phyloP scores from a whole-genome alignment of 2,888 invertebrate genomes.

The Agrochola macilenta region DNA sequence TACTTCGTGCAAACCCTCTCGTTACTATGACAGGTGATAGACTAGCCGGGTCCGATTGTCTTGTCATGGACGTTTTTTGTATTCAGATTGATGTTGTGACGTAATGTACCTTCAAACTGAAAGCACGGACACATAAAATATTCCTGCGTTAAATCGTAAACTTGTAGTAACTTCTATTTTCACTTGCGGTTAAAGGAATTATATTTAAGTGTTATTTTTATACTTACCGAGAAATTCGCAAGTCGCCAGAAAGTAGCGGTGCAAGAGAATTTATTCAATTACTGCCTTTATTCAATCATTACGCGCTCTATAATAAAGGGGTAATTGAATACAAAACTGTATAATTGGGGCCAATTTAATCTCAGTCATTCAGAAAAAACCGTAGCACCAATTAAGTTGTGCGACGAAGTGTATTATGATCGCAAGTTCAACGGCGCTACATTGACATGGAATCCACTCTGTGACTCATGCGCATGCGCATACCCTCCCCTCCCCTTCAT shows the following conservation, averaged over 20 bases:
- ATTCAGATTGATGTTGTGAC: conserved; percentile 70
- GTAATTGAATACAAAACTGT: conserved; percentile 70
- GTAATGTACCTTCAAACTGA: conserved; percentile 67
- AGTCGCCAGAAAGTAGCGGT: conserved; percentile 37
- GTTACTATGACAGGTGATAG: conserved; percentile 72
- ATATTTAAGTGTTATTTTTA: conserved; percentile 58
- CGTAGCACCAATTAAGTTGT: conserved; percentile 81
- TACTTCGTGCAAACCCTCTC: conserved; percentile 68
- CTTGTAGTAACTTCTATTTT: conserved; percentile 41
- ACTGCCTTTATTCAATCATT: conserved; percentile 50
- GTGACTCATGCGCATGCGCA: conserved; percentile 64
- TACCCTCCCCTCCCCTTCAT: conserved; percentile 27
- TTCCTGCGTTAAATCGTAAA: conserved; percentile 50
- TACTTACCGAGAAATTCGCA: conserved; percentile 38
- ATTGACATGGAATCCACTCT: conserved; percentile 64
- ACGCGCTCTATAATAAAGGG: conserved; percentile 56
- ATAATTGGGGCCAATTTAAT: conserved; percentile 75
- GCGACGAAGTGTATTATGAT: conserved; percentile 78
- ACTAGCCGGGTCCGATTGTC: conserved; percentile 70
- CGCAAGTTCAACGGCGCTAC: conserved; percentile 76
- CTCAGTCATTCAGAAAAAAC: conserved; percentile 77
- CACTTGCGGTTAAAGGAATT: conserved; percentile 38
- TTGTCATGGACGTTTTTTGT: conserved; percentile 70
- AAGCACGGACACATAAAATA: conserved; percentile 45
- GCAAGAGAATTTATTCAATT: conserved; percentile 48